Evolutionary conservation across 2,113 vertebrate genomes (phyloP).

Genomic region (Cavia aperea): DNA sequence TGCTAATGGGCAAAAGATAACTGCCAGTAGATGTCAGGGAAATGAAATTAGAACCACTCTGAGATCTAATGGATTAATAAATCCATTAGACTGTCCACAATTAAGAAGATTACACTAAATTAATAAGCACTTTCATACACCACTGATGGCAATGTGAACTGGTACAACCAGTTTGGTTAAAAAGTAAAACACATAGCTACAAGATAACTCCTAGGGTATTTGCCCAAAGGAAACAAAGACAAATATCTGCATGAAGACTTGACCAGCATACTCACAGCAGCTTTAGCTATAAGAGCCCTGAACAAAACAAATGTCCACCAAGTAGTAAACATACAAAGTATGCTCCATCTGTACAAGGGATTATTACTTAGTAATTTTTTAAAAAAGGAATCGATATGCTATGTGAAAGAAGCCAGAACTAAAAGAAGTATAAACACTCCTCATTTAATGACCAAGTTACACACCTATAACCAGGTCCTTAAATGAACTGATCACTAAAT

Average conservation of each 20-base stretch:
- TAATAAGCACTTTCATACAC: not conserved
- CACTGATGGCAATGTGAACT: not conserved
- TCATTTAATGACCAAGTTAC: not conserved
- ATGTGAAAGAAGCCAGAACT: not conserved
- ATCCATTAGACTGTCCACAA: not conserved
- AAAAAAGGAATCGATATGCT: not conserved
- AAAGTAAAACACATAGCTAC: not conserved
- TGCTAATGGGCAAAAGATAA: not conserved
- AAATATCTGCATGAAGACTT: not conserved
- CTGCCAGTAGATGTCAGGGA: not conserved
- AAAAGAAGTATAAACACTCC: not conserved
- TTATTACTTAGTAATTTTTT: not conserved
- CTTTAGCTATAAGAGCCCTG: not conserved
- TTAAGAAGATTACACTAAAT: not conserved
- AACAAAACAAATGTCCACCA: slow-evolving; percentile 22
- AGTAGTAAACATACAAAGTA: not conserved
- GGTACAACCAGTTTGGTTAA: not conserved
- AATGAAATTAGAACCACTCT: slow-evolving; percentile 10
- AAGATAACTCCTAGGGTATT: not conserved
- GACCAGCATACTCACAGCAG: not conserved
- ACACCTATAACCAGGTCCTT: not conserved
- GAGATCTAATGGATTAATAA: not conserved
- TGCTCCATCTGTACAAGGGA: not conserved
- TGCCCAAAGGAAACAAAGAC: not conserved
- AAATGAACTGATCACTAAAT: not conserved